Percentiles rank a stretch among this genome's conserved stretches.
phyloP scores from a whole-genome alignment of 2,888 invertebrate species.

The Epistrophe eligans region DNA sequence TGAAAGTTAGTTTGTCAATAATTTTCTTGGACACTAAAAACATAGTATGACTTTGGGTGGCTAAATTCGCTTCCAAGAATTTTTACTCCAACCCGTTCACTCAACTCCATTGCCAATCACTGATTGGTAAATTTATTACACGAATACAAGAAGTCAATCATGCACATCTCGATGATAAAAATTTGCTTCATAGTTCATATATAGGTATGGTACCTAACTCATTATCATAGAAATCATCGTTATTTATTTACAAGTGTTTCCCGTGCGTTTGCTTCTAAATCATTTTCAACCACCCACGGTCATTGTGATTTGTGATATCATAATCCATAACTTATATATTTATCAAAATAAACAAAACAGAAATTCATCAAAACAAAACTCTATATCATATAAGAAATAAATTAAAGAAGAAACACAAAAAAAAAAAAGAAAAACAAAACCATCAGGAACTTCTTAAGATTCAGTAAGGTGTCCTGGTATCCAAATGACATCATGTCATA shows the following conservation, averaged over 20 bases:
- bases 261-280: slow-evolving; percentile 26
- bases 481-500: slow-evolving; percentile 75
- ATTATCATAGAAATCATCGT: slow-evolving; percentile 49
- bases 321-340: slow-evolving; percentile 22
- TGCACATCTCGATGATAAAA: not conserved
- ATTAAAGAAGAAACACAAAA: not conserved
- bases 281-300: slow-evolving; percentile 37
- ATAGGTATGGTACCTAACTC: not conserved
- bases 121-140: too few species aligned
- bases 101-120: too few species aligned
- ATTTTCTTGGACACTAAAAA: too few species aligned
- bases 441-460: slow-evolving; percentile 65
- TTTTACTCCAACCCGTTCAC: too few species aligned
- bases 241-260: slow-evolving; percentile 27
- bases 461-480: slow-evolving; percentile 62
- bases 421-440: not conserved
- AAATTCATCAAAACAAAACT: slow-evolving; percentile 4
- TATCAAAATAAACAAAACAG: slow-evolving; percentile 12
- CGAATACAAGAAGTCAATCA: not conserved
- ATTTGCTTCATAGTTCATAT: not conserved
- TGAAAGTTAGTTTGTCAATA: too few species aligned
- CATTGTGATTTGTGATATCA: slow-evolving; percentile 17
- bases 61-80: too few species aligned
- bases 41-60: too few species aligned
- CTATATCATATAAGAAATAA: not conserved